Conservation (phyloP, 2,113 vertebrate species). For the Gavia stellata region DNA sequence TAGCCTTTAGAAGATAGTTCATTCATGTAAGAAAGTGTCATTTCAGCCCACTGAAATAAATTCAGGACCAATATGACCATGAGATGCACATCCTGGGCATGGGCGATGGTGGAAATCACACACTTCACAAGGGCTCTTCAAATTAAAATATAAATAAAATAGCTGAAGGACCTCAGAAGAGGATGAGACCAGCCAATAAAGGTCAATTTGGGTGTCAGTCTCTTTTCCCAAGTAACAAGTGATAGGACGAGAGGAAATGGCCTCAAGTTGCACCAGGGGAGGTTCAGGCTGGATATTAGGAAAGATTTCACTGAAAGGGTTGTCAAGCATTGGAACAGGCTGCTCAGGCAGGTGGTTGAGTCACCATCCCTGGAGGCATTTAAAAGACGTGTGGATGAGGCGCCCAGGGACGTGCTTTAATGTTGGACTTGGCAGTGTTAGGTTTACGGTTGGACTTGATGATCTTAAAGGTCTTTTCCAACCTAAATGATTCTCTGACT, state of each 20-base stretch:
- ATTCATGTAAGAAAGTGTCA: not conserved
- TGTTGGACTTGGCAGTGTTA: not conserved
- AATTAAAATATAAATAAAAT: not conserved
- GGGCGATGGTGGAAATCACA: not conserved
- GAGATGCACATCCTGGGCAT: not conserved
- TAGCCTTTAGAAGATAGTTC: not conserved
- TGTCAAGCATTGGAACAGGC: not conserved
- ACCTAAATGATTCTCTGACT: not conserved
- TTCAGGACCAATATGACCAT: not conserved
- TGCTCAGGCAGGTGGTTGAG: not conserved
- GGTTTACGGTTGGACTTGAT: rapidly evolving
- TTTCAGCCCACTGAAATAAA: not conserved
- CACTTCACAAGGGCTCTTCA: not conserved
- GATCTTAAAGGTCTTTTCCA: not conserved
- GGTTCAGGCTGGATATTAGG: not conserved
- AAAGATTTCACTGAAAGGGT: not conserved
- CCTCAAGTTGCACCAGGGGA: not conserved
- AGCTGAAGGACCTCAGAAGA: not conserved
- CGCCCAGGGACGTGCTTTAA: not conserved
- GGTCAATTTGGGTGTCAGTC: rapidly evolving
- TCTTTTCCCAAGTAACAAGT: not conserved
- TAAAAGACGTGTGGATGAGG: not conserved
- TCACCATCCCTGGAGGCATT: not conserved
- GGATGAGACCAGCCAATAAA: not conserved
- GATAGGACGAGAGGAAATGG: not conserved